These are phyloP conservation scores for Hypocryptadius cinnamomeus DNA, from an alignment of 2,113 vertebrate genomes.

Conservation along the genomic window DNA sequence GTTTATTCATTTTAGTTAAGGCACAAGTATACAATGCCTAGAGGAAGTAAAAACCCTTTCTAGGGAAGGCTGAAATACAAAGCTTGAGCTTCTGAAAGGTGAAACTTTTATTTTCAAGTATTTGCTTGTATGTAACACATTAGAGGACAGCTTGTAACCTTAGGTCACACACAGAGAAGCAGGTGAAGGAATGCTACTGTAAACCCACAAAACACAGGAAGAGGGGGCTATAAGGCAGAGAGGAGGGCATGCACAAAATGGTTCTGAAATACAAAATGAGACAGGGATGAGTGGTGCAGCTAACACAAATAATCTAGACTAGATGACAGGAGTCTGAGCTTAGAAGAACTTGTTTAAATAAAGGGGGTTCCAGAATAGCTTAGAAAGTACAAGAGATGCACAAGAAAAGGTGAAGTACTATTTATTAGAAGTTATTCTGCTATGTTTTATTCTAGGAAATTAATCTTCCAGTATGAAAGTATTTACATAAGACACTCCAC, in stretches of 20 bases:
- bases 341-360: neutral
- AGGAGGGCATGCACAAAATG: neutral
- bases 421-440: constrained; percentile 50
- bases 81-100: neutral
- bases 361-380: neutral
- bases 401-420: neutral
- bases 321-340: neutral
- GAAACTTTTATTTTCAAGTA: neutral
- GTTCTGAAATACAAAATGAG: neutral
- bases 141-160: neutral
- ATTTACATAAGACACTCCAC: constrained; percentile 58
- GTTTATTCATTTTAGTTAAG: neutral
- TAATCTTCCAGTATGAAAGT: constrained; percentile 60
- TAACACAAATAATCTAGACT: neutral
- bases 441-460: constrained; percentile 52
- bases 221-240: neutral
- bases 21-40: neutral
- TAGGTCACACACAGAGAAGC: neutral
- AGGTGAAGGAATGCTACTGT: neutral
- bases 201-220: neutral
- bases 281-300: neutral
- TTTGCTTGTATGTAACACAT: neutral
- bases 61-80: neutral
- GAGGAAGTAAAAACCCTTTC: neutral
- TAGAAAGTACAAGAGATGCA: neutral